phyloP scores from a whole-genome alignment of 2,113 vertebrate species.

The Progne subis region DNA sequence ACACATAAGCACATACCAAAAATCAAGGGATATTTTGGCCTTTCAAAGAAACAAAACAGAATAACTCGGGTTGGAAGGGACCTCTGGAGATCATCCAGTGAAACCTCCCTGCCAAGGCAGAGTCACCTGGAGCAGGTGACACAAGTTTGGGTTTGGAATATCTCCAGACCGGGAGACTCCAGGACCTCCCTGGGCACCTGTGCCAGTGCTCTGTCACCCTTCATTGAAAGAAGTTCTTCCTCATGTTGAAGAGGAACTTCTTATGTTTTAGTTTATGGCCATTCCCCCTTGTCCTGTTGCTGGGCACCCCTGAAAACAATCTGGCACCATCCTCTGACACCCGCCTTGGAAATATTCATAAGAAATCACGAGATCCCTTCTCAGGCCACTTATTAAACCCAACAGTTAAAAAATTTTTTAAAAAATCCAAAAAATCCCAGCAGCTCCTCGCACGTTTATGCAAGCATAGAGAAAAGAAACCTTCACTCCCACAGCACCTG shows the following conservation, averaged over 20 bases:
- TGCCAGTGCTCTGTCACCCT: not conserved
- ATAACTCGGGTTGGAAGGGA: not conserved
- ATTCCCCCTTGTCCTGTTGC: not conserved
- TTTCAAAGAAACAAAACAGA: not conserved
- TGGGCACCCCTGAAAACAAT: not conserved
- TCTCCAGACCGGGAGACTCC: not conserved
- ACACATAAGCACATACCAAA: not conserved
- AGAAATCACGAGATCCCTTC: not conserved
- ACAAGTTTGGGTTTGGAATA: not conserved
- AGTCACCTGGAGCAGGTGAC: not conserved
- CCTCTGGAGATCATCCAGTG: not conserved
- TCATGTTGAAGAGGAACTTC: not conserved
- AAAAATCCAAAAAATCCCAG: no score
- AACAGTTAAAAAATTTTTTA: not conserved
- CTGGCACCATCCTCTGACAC: no score
- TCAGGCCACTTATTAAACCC: not conserved
- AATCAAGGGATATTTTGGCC: not conserved
- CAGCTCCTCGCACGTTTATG: no score
- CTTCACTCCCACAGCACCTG: not conserved
- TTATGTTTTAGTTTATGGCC: not conserved
- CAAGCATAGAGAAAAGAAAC: accelerated
- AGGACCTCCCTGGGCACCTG: not conserved
- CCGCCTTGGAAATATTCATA: not conserved
- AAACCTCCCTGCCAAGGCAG: not conserved
- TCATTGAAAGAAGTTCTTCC: not conserved